Evolutionary conservation across 1,140 invertebrate genomes (phyloP).

Genomic region (Lepidurus arcticus): DNA sequence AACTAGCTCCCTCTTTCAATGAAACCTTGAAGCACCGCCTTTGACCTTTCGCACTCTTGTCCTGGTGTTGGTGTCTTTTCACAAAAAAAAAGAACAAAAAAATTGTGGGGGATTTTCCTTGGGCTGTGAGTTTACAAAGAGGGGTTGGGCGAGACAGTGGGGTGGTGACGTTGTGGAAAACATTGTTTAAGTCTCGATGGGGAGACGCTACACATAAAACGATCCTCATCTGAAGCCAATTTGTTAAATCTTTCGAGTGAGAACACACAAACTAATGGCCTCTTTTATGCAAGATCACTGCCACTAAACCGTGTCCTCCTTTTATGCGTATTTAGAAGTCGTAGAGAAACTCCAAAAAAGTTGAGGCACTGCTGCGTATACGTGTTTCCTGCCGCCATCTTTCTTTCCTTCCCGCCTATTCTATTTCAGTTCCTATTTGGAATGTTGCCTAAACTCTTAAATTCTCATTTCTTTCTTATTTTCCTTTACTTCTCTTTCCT

Average conservation of each 20-base stretch:
- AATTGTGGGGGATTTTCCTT: neutral
- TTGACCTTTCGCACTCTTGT: slow-evolving; percentile 9
- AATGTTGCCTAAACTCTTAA: neutral
- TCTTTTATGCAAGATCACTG: slow-evolving; percentile 22
- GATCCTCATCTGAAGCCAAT: neutral
- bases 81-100: neutral
- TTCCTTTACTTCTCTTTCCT: neutral
- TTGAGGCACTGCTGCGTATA: slow-evolving; percentile 6
- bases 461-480: neutral
- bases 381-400: slow-evolving; percentile 17
- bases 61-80: slow-evolving; percentile 10
- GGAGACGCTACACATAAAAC: neutral
- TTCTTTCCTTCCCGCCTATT: neutral
- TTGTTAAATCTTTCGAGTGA: neutral
- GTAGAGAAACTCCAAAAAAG: neutral
- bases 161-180: neutral
- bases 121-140: neutral
- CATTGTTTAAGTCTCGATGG: neutral
- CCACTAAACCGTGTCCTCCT: neutral
- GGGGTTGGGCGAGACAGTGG: neutral
- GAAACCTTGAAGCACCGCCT: slow-evolving; percentile 2
- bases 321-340: neutral
- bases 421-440: slow-evolving; percentile 6
- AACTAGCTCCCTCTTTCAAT: slow-evolving; percentile 4
- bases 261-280: slow-evolving; percentile 18